These are phyloP conservation scores for Phymanthus crucifer DNA, from an alignment of 92 coral and sea anemone species.

Conservation along the genomic window DNA sequence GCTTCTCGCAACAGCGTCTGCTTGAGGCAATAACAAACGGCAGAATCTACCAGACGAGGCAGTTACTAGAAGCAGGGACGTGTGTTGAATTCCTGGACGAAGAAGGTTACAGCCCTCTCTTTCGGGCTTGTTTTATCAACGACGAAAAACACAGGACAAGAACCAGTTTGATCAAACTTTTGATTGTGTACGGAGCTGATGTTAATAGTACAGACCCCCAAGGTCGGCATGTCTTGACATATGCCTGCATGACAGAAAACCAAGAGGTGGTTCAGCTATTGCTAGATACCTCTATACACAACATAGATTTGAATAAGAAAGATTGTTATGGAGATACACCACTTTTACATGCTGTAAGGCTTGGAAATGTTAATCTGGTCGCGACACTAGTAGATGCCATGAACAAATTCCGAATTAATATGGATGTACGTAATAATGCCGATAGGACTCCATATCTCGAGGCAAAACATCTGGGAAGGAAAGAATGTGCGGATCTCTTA, in stretches of 20 bases:
- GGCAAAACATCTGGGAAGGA: conserved; percentile 70
- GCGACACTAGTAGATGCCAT: conserved; percentile 67
- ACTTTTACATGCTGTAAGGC: conserved; percentile 72
- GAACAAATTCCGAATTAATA: conserved; percentile 75
- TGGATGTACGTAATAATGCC: conserved; percentile 77
- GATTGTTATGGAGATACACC: conserved; percentile 88
- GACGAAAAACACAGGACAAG: conserved; percentile 85
- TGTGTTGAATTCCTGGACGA: conserved; percentile 66
- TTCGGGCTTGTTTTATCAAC: conserved; percentile 72
- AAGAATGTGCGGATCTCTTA: conserved; percentile 74
- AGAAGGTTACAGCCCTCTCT: conserved; percentile 86
- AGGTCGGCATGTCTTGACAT: conserved; percentile 80
- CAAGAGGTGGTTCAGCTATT: conserved; percentile 78
- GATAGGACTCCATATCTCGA: conserved; percentile 96
- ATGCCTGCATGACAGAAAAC: conserved; percentile 67
- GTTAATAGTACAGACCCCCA: conserved; percentile 78
- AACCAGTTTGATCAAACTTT: conserved; percentile 61
- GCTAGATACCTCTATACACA: conserved; percentile 64
- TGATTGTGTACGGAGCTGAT: conserved; percentile 82
- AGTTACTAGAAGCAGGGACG: conserved; percentile 68
- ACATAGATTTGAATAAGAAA: conserved; percentile 71
- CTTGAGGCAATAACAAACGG: conserved; percentile 76
- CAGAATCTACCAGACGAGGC: conserved; percentile 84
- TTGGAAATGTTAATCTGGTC: conserved; percentile 72
- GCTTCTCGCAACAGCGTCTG: conserved; percentile 52